These are phyloP conservation scores for Sthenelais limicola DNA, from an alignment of 2,888 invertebrate genomes.

Conservation along the genomic window DNA sequence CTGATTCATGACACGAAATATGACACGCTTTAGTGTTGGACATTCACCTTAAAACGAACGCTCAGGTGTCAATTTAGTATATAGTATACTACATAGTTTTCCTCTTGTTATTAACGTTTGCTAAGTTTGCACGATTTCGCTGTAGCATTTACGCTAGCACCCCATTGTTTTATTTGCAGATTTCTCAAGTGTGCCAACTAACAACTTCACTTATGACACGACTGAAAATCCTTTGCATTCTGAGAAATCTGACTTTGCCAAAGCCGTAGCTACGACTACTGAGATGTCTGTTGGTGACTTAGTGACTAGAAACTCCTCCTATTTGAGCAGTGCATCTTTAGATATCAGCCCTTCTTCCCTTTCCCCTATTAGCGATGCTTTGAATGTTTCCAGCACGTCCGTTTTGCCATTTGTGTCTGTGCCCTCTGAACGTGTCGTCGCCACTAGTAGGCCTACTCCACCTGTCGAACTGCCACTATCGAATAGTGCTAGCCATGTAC, in stretches of 20 bases:
- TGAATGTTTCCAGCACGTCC: slow-evolving; percentile 11
- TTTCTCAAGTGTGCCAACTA: slow-evolving; percentile 33
- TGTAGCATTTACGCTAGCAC: slow-evolving; percentile 14
- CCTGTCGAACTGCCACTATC: neutral
- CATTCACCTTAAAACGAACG: neutral
- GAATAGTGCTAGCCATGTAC: neutral
- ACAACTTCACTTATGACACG: slow-evolving; percentile 10
- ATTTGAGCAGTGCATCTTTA: neutral
- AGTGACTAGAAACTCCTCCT: neutral
- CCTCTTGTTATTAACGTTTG: too few relatives aligned
- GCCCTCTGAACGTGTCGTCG: neutral
- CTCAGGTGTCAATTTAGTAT: neutral
- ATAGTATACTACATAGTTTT: slow-evolving; percentile 1
- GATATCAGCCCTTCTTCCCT: neutral
- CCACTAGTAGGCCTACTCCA: neutral
- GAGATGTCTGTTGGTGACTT: slow-evolving; percentile 18
- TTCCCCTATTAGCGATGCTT: slow-evolving; percentile 5
- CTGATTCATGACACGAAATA: too few relatives aligned
- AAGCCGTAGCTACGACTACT: slow-evolving; percentile 1
- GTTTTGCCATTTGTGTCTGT: slow-evolving; percentile 22
- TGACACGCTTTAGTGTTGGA: too few relatives aligned
- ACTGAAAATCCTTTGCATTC: slow-evolving; percentile 17
- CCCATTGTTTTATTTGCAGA: slow-evolving; percentile 25
- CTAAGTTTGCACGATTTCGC: slow-evolving; percentile 33
- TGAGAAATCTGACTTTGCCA: slow-evolving; percentile 10